Percentiles rank a stretch among this genome's conserved stretches.
Evolutionary conservation across 2,888 invertebrate species (phyloP).

Genomic region (Acronicta psi): DNA sequence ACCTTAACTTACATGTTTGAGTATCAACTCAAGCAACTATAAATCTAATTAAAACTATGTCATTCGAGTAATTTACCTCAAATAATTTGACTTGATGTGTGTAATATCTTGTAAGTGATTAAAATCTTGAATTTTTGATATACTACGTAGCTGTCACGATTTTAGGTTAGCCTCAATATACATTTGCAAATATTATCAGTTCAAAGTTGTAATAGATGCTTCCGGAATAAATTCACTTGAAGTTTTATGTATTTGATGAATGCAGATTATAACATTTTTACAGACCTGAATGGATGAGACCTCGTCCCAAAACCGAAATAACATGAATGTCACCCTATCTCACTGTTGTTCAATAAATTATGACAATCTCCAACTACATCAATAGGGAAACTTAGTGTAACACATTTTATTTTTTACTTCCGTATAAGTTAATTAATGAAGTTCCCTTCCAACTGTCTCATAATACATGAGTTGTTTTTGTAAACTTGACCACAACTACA

Average conservation of each 20-base stretch:
- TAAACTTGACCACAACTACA: conserved; percentile 40
- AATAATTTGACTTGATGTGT: conserved; percentile 35
- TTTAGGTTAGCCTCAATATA: background rate
- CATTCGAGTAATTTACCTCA: conserved; percentile 34
- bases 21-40: conserved; percentile 29
- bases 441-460: conserved; percentile 22
- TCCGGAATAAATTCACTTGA: too few relatives aligned
- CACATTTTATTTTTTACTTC: conserved; percentile 1
- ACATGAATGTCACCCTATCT: too few relatives aligned
- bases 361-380: too few relatives aligned
- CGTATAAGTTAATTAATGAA: conserved; percentile 26
- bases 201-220: too few relatives aligned
- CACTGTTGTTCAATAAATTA: too few relatives aligned
- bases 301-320: too few relatives aligned
- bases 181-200: too few relatives aligned
- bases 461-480: conserved; percentile 48
- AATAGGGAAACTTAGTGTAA: background rate
- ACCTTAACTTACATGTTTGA: conserved; percentile 7
- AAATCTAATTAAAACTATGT: conserved; percentile 48
- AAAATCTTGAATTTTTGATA: conserved; percentile 11
- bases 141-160: background rate
- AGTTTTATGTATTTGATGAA: too few relatives aligned
- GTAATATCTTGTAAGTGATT: conserved; percentile 25
- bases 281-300: too few relatives aligned
- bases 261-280: too few relatives aligned